Evolutionary conservation across 1,140 invertebrate species (phyloP), one percentile per base, ranked within the genome.

Genomic region (Doryteuthis pealeii): DNA sequence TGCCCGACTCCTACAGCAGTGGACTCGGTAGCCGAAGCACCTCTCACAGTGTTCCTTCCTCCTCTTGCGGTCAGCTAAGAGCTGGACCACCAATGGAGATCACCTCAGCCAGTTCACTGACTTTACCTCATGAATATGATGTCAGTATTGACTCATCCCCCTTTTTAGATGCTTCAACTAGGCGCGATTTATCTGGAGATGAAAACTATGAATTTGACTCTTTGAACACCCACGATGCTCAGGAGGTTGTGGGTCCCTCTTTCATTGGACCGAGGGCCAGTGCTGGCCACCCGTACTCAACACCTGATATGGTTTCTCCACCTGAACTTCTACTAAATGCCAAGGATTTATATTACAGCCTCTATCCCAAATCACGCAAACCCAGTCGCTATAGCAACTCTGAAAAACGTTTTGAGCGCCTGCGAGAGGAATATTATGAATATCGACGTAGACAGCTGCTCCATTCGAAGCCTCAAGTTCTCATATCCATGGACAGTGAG

Each of bases 391-490:
- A 90, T 84, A 86, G 88, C 74, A 80, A 84, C 78, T 81, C 76
- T 78, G 94, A 96, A 83, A 94, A 95, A 4, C 90, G 96, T 70
- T 94, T 97, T 72, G 93, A 95, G 79, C 95, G 95, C 40, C 96
- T 98, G 93, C 95, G 96, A 81, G 94, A 96, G 85, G 96, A 98
- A 87, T 98, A 97, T 88, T 92, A 96, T 85, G 93, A 96, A 85
- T 97, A 96, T 88, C 91, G 95, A 72, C 93, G 95, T 82, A 90
- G 94, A 54, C 95, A 96, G 86, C 78, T 68, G 30, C 43, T 71
- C n/a, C 74, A 75, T 31, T 33, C 73, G 62, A 26, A 71, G 66
- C 67, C 79, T 54, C 70, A 54, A 32, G 45, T 75, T 49, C 76
- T 79, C 32, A 31, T 76, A 62, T 77, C 80, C 14, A 84, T 86